These are phyloP conservation scores for Pentamera pediparva DNA, from an alignment of 53 echinoderm and acorn worm genomes.

Conservation along the genomic window DNA sequence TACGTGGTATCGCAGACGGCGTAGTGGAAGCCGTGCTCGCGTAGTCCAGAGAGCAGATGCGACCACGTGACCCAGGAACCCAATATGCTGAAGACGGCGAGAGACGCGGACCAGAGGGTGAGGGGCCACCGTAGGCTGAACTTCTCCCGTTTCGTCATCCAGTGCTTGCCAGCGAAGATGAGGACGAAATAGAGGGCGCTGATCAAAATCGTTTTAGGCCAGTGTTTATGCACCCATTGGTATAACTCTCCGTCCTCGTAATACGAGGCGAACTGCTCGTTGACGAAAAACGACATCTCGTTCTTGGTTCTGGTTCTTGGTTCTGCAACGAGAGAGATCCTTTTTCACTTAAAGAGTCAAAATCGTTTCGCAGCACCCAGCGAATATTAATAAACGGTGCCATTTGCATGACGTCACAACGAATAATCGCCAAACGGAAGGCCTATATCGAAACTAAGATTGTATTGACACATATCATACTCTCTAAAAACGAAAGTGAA, in stretches of 20 bases:
- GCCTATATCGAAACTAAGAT: too few species aligned
- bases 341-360: too few species aligned
- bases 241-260: slow-evolving; percentile 5
- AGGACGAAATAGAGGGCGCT: slow-evolving; percentile 65
- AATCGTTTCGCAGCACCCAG: too few species aligned
- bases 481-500: too few species aligned
- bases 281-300: slow-evolving; percentile 6
- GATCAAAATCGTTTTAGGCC: slow-evolving; percentile 48
- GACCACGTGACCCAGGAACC: slow-evolving; percentile 43
- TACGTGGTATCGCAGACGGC: slow-evolving; percentile 70
- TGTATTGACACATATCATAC: too few species aligned
- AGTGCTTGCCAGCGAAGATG: slow-evolving; percentile 63
- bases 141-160: slow-evolving; percentile 59
- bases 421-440: too few species aligned
- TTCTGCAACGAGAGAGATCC: too few species aligned
- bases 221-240: slow-evolving; percentile 62
- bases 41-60: slow-evolving; percentile 33
- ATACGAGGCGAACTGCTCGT: neutral
- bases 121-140: slow-evolving; percentile 58
- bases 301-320: too few species aligned
- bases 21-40: slow-evolving; percentile 51
- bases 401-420: too few species aligned
- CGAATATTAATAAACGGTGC: too few species aligned
- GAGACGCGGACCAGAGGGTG: slow-evolving; percentile 61
- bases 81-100: slow-evolving; percentile 71